Percentiles rank a stretch among this genome's conserved stretches.
These are phyloP conservation scores for Nibea coibor DNA, from an alignment of 2,113 vertebrate genomes.

Conservation along the genomic window DNA sequence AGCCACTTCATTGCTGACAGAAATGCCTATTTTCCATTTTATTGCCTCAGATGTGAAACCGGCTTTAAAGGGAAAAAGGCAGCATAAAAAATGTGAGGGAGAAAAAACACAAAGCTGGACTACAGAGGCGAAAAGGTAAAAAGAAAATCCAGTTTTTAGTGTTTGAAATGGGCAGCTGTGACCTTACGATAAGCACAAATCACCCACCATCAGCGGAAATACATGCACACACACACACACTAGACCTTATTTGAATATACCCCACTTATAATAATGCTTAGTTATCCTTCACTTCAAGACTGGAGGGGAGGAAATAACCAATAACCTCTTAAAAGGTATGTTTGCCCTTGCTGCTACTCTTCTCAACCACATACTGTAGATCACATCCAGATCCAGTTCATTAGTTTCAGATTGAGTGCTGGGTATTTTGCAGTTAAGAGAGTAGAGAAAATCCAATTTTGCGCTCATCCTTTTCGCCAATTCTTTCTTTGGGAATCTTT, in stretches of 20 bases:
- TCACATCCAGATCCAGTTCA: constrained; percentile 33
- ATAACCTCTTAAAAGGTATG: not conserved
- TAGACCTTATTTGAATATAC: constrained; percentile 24
- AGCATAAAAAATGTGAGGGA: constrained; percentile 6
- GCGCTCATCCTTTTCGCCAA: constrained; percentile 55
- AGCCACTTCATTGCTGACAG: constrained; percentile 36
- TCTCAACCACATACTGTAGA: constrained; percentile 1
- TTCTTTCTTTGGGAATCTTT: constrained; percentile 73
- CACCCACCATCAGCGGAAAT: not conserved
- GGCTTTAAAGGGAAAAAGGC: not conserved
- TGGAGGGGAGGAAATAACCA: constrained; percentile 3
- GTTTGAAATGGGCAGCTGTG: constrained; percentile 44
- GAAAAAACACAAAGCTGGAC: constrained; percentile 14
- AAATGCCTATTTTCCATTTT: constrained; percentile 38
- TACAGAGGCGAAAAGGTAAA: constrained; percentile 33
- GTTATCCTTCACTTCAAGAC: constrained; percentile 25
- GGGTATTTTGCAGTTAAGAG: constrained; percentile 28
- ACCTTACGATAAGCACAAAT: constrained; percentile 54
- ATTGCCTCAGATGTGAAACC: constrained; percentile 15
- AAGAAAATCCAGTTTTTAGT: constrained; percentile 22
- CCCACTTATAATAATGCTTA: constrained; percentile 5
- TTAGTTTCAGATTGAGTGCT: constrained; percentile 45
- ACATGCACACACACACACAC: constrained; percentile 7
- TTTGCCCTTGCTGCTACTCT: constrained; percentile 32
- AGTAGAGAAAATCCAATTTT: constrained; percentile 54